phyloP scores from a whole-genome alignment of 2,797 vertebrate species.

The Oophaga sylvatica region DNA sequence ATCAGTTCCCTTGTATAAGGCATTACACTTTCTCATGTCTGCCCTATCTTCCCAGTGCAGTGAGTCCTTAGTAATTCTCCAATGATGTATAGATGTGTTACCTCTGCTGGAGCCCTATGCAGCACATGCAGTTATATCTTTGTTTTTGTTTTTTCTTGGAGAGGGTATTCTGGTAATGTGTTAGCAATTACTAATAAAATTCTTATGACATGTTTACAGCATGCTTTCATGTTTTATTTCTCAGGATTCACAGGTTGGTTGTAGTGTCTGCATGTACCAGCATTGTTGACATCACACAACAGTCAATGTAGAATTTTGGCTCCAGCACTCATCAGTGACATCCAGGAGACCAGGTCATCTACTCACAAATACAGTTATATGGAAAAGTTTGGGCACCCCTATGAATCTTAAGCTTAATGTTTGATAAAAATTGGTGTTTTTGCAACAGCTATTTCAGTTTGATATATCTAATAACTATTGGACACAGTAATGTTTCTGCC shows the following conservation, averaged over 20 bases:
- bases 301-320: too few relatives aligned
- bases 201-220: neutral
- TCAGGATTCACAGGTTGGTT: neutral
- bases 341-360: too few relatives aligned
- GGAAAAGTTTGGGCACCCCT: too few relatives aligned
- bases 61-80: conserved; percentile 47
- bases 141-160: neutral
- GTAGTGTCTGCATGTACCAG: neutral
- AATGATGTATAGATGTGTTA: conserved; percentile 50
- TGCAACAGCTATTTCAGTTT: too few relatives aligned
- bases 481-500: too few relatives aligned
- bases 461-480: too few relatives aligned
- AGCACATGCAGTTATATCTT: neutral
- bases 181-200: conserved; percentile 9
- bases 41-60: conserved; percentile 55
- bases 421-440: too few relatives aligned
- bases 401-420: too few relatives aligned
- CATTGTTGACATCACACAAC: neutral
- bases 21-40: conserved; percentile 57
- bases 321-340: too few relatives aligned
- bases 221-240: neutral
- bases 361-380: too few relatives aligned
- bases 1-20: conserved; percentile 50
- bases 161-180: neutral
- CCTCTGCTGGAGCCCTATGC: neutral